Base-by-base conservation (phyloP, 2,888 invertebrate genomes). In the Diabrotica balteata region DNA sequence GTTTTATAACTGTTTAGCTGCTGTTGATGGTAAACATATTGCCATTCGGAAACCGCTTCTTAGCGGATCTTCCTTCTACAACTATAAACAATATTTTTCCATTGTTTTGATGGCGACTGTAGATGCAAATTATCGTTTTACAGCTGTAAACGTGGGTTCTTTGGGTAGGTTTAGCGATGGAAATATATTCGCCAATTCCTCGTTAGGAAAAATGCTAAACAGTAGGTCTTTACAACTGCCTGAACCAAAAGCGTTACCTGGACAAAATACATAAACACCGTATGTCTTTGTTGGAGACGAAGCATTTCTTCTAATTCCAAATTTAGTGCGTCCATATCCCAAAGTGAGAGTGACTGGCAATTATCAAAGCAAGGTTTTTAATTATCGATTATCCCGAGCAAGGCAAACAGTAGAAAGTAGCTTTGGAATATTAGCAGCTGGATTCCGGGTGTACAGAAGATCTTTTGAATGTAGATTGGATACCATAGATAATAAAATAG, bases 261-360 rank as follows among this genome's bases (percentile, higher is more conserved):
- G 50, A 4, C 58, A 66, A 60, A 50, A 66, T 50, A 61, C 46
- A n/a, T 17, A n/a, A 47, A 58, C 51, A 43, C 61, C 89, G 43
- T 70, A 63, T 54, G 60, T 68, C 10, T 64, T 67, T 64, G 59
- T 66, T 9, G 68, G 59, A 11, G 64, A 84, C 94, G 69, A 86
- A 86, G 50, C 74, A 82, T 77, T 10, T n/a, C 47, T 5, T 17
- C 58, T 32, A 60, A 55, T 32, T 8, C 47, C 60, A 60, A 67
- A 71, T 68, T 50, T 71, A 45, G 67, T 70, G 68, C 17, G 68
- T n/a, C n/a, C n/a, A n/a, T n/a, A n/a, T n/a, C n/a, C n/a, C n/a
- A n/a, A n/a, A n/a, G n/a, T n/a, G n/a, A n/a, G n/a, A n/a, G n/a
- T n/a, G n/a, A n/a, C n/a, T n/a, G n/a, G n/a, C n/a, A n/a, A n/a